Evolutionary conservation across 2,797 vertebrate species (phyloP).

Genomic region (Poeciliopsis presidionis): DNA sequence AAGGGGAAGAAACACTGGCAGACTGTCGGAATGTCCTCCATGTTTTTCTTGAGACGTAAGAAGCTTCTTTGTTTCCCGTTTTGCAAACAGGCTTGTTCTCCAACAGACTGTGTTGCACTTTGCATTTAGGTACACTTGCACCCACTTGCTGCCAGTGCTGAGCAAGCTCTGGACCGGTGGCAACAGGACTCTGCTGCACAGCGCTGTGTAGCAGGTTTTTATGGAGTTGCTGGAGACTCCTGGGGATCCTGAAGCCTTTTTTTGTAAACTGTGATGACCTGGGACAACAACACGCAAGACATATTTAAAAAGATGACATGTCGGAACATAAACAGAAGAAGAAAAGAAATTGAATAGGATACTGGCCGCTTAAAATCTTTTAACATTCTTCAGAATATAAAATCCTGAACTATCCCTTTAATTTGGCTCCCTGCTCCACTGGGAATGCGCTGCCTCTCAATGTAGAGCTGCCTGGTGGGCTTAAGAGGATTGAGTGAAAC

Average conservation of each 20-base stretch:
- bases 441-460: constrained; percentile 10
- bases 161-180: neutral
- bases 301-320: neutral
- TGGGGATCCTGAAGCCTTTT: neutral
- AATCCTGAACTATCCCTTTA: neutral
- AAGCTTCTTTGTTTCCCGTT: neutral
- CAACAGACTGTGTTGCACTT: neutral
- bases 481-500: constrained; percentile 57
- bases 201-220: neutral
- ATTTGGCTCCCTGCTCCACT: neutral
- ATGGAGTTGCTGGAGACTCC: neutral
- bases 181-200: neutral
- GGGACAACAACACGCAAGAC: neutral
- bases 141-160: neutral
- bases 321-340: neutral
- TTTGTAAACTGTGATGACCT: neutral
- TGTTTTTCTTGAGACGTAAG: neutral
- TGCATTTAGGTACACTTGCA: neutral
- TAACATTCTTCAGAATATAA: neutral
- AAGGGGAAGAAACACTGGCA: neutral
- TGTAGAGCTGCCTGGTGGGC: constrained; percentile 23
- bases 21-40: neutral
- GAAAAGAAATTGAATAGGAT: neutral
- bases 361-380: neutral
- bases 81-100: neutral